phyloP scores from a whole-genome alignment of 2,888 invertebrate species.

The Osmoderma eremita region DNA sequence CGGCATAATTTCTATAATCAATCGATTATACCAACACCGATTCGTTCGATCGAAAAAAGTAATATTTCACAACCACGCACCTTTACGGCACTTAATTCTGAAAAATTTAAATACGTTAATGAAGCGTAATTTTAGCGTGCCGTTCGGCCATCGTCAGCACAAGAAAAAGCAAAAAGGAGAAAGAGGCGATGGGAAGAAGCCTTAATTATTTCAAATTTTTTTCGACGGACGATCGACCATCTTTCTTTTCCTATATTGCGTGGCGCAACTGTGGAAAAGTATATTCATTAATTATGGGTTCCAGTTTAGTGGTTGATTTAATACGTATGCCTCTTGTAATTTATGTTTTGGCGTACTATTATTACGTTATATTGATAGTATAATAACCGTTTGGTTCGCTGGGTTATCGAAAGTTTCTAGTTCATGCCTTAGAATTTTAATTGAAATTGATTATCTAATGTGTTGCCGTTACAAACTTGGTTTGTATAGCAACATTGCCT shows the following conservation, averaged over 20 bases:
- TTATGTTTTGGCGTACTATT: slow-evolving; percentile 34
- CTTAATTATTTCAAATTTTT: slow-evolving; percentile 26
- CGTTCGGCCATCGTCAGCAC: background rate
- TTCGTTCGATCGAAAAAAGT: background rate
- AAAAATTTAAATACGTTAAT: slow-evolving; percentile 31
- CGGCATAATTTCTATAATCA: slow-evolving; percentile 5
- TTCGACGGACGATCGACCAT: background rate
- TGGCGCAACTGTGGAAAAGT: slow-evolving; percentile 21
- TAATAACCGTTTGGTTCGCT: slow-evolving; percentile 10
- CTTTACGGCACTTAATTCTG: slow-evolving; percentile 19
- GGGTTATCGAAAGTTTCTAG: slow-evolving; percentile 19
- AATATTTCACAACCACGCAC: slow-evolving; percentile 12
- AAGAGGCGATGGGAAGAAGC: background rate
- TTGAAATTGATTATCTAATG: slow-evolving; percentile 30
- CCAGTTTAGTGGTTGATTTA: slow-evolving; percentile 29
- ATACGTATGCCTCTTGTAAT: slow-evolving; percentile 32
- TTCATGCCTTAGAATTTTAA: slow-evolving; percentile 13
- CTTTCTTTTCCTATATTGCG: background rate
- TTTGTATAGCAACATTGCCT: slow-evolving; percentile 4
- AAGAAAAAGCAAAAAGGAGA: background rate
- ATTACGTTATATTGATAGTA: slow-evolving; percentile 30
- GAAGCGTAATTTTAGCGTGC: slow-evolving; percentile 20
- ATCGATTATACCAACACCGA: slow-evolving; percentile 16
- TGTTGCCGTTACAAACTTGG: slow-evolving; percentile 18
- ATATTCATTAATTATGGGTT: slow-evolving; percentile 27